Conservation (phyloP, 2,797 vertebrate genomes). For the Staurois parvus region DNA sequence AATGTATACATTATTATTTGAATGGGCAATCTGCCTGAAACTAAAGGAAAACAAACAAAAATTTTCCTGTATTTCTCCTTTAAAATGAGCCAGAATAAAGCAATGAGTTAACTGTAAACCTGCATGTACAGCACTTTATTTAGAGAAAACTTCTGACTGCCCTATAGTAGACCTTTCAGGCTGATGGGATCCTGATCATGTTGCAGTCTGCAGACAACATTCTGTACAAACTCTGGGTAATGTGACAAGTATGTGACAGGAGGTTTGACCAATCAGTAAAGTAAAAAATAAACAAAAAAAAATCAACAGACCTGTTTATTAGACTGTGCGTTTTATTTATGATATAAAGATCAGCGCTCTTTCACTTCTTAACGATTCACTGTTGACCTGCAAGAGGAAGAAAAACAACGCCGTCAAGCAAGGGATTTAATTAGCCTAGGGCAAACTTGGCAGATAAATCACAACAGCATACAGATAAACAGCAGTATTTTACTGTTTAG, state of each 20-base stretch:
- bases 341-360: not conserved
- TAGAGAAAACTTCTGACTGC: too few species aligned
- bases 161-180: too few species aligned
- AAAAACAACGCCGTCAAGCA: not conserved
- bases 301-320: conserved; percentile 3
- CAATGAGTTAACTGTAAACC: too few species aligned
- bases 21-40: too few species aligned
- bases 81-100: too few species aligned
- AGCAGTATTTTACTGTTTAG: conserved; percentile 24
- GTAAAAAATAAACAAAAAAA: not conserved
- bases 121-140: too few species aligned
- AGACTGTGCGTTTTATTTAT: not conserved
- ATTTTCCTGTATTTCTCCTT: too few species aligned
- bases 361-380: not conserved
- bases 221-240: not conserved
- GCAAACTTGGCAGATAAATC: not conserved
- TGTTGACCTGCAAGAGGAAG: conserved; percentile 26
- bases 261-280: not conserved
- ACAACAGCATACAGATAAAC: not conserved
- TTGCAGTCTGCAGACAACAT: conserved; percentile 4
- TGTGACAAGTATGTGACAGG: not conserved
- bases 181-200: too few species aligned
- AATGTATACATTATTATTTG: too few species aligned
- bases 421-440: not conserved
- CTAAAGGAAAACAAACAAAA: too few species aligned